phyloP scores from a whole-genome alignment of 92 coral and sea anemone genomes.

The Pocillopora grandis region DNA sequence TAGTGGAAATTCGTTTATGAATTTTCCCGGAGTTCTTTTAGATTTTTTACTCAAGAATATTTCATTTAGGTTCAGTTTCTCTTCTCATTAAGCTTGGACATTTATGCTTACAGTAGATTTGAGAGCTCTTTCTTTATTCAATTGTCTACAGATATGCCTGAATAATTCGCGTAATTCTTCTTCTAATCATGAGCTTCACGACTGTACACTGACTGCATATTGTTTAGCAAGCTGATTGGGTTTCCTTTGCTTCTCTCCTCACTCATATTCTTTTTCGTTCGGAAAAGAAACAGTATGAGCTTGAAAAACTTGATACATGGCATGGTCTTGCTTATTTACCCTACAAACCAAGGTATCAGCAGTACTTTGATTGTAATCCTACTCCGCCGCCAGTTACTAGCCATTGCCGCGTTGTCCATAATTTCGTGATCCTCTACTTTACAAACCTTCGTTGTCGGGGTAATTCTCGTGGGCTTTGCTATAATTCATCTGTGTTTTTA shows the following conservation, averaged over 20 bases:
- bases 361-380: constrained; percentile 53
- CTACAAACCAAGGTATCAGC: constrained; percentile 53
- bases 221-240: constrained; percentile 69
- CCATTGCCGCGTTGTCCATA: constrained; percentile 48
- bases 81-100: too few relatives aligned
- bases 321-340: constrained; percentile 63
- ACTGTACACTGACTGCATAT: constrained; percentile 64
- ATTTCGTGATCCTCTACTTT: constrained; percentile 45
- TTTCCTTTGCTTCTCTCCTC: constrained; percentile 44
- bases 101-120: too few relatives aligned
- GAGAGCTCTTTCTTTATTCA: background rate
- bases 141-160: background rate
- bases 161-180: background rate
- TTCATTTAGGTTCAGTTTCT: too few relatives aligned
- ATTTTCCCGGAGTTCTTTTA: too few relatives aligned
- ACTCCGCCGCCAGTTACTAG: constrained; percentile 52
- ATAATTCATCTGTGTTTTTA: constrained; percentile 23
- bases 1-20: too few relatives aligned
- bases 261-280: constrained; percentile 39
- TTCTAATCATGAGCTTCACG: constrained; percentile 17
- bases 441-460: constrained; percentile 55
- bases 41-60: too few relatives aligned
- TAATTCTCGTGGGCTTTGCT: constrained; percentile 45
- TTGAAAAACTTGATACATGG: constrained; percentile 56
- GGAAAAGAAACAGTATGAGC: constrained; percentile 36